Evolutionary conservation across 2,113 vertebrate genomes (phyloP).

Genomic region (Oncorhynchus kisutch): DNA sequence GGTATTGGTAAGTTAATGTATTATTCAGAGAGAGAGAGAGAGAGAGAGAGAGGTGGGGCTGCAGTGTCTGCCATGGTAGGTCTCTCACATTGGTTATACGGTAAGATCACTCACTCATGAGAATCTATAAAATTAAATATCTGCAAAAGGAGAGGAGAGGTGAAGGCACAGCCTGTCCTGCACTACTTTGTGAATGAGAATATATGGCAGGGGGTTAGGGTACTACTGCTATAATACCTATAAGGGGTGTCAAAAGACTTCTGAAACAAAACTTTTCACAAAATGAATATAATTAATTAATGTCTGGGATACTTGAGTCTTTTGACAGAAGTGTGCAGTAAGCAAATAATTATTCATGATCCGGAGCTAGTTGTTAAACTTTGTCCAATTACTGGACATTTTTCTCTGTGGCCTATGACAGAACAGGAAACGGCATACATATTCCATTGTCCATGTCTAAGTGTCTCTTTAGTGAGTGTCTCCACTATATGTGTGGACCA

Average conservation of each 20-base stretch:
- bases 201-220: too few relatives aligned
- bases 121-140: background rate
- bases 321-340: background rate
- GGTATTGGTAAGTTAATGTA: conserved; percentile 9
- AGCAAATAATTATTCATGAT: background rate
- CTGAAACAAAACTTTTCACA: background rate
- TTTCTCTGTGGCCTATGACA: background rate
- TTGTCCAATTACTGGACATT: background rate
- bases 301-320: background rate
- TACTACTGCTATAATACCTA: background rate
- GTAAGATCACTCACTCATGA: background rate
- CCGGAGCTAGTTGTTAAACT: background rate
- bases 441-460: too few relatives aligned
- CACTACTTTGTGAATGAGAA: too few relatives aligned
- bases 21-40: background rate
- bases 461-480: too few relatives aligned
- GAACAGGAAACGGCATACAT: background rate
- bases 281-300: background rate
- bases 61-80: background rate
- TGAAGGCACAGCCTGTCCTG: background rate
- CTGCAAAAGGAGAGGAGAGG: background rate
- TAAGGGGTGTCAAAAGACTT: background rate
- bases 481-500: background rate
- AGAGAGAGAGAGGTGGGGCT: background rate
- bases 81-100: background rate